These are phyloP conservation scores for Lasiurus cinereus DNA, from an alignment of 2,113 vertebrate genomes.

Conservation along the genomic window DNA sequence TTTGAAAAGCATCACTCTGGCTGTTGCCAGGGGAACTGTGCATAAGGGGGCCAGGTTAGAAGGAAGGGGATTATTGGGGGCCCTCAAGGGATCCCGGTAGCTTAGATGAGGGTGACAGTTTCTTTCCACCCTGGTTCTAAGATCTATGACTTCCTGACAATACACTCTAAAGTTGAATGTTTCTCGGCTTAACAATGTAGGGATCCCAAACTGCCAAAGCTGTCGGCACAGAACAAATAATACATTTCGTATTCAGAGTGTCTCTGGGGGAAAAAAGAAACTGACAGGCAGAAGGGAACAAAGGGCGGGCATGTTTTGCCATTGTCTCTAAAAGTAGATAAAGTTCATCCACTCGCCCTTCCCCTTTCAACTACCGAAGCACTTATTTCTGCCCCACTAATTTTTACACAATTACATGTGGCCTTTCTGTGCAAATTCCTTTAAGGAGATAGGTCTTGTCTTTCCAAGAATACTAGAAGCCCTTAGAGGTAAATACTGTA, in stretches of 20 bases:
- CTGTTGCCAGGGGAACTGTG: not conserved
- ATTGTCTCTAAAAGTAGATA: conserved; percentile 66
- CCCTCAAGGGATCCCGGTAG: not conserved
- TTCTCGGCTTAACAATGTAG: conserved; percentile 66
- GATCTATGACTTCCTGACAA: conserved; percentile 73
- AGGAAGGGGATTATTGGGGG: not conserved
- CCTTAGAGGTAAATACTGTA: not conserved
- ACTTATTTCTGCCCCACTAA: conserved; percentile 58
- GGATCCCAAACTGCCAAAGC: conserved; percentile 70
- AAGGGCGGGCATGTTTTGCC: conserved; percentile 29
- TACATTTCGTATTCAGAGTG: conserved; percentile 69
- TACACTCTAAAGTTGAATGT: conserved; percentile 40
- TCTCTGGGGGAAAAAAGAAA: conserved; percentile 63
- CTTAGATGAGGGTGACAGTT: conserved; percentile 1
- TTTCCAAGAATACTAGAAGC: conserved; percentile 31
- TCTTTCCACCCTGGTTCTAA: conserved; percentile 14
- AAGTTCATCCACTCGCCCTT: conserved; percentile 17
- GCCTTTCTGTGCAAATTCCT: conserved; percentile 38
- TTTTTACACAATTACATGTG: conserved; percentile 48
- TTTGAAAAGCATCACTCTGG: conserved; percentile 31
- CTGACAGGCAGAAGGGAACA: conserved; percentile 60
- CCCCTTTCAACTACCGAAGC: not conserved
- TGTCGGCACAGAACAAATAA: conserved; percentile 76
- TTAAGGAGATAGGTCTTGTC: conserved; percentile 9
- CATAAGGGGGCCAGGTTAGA: not conserved